Evolutionary conservation across 1,140 invertebrate genomes (phyloP), one percentile per base, ranked within the genome.

Genomic region (Globodera rostochiensis): DNA sequence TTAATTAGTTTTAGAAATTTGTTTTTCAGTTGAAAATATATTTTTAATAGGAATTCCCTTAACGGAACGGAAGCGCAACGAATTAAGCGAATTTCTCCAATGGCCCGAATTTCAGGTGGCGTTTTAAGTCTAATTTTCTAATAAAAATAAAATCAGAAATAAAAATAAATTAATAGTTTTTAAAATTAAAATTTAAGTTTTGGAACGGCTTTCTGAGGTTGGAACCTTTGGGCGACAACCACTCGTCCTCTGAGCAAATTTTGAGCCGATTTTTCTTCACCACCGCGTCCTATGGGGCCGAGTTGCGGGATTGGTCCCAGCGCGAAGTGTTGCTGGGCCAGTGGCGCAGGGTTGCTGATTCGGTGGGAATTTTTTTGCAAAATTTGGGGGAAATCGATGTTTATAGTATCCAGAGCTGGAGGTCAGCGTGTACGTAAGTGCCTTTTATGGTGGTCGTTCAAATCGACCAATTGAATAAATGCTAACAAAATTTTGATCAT

Each of bases 171-270:
- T 1, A 71, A 73, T 15, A 73, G 19, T 73, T 53, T 53, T 47
- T 19, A 19, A 67, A 36, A 36, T 85, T 86, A 36, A 36, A 36
- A 36, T 36, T 36, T 36, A 15, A 84, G n/a, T 90, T 88, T 74
- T 88, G 88, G 87, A 90, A 85, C 45, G 88, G 88, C 73, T 90
- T 88, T 76, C 73, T 88, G 64, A 73, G 80, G 49, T 74, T 84
- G 9, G 64, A 80, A 57, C 15, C 36, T 0, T 45, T 45, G 49
- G 36, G 47, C 8, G 64, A 19, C 71, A 67, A 25, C 25, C 15
- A 47, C 50, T 36, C 21, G 21, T 81, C 25, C 50, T 71, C 25
- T 15, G 76, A 80, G 50, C 50, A 49, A 60, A 19, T 66, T 45
- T 46, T 85, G 57, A 84, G 70, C 36, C 53, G 75, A 74, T 89